A percentile compares a stretch with the other conserved stretches of the same genome.
Conservation (phyloP, 2,888 invertebrate species). For the Napeogenes inachia region DNA sequence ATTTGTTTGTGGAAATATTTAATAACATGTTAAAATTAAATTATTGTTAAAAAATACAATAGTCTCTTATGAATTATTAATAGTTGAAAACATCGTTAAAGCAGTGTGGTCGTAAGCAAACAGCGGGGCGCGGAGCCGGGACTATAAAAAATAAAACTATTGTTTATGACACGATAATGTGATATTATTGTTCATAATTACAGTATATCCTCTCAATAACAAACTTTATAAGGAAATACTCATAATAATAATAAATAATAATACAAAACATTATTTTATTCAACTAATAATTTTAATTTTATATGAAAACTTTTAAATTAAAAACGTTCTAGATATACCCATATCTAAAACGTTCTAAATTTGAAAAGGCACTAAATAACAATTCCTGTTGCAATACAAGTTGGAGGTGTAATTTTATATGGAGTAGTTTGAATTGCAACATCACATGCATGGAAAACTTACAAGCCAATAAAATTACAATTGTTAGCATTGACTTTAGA, state of each 20-base stretch:
- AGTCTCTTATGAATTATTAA: slow-evolving; percentile 27
- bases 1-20: slow-evolving; percentile 8
- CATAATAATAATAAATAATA: too few relatives aligned
- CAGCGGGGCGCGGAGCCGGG: too few relatives aligned
- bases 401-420: slow-evolving; percentile 1
- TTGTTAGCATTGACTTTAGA: background rate
- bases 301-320: background rate
- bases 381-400: background rate
- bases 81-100: slow-evolving; percentile 21
- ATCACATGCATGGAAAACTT: background rate
- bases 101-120: background rate
- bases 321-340: too few relatives aligned
- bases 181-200: too few relatives aligned
- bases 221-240: too few relatives aligned
- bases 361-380: background rate
- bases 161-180: too few relatives aligned
- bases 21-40: slow-evolving; percentile 13
- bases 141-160: too few relatives aligned
- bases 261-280: background rate
- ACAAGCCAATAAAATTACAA: background rate
- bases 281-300: background rate
- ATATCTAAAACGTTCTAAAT: background rate
- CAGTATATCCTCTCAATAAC: too few relatives aligned
- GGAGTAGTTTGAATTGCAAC: background rate
- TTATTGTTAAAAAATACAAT: too few relatives aligned